These are phyloP conservation scores for Philereme vetulata DNA, from an alignment of 2,888 invertebrate species.

Conservation along the genomic window DNA sequence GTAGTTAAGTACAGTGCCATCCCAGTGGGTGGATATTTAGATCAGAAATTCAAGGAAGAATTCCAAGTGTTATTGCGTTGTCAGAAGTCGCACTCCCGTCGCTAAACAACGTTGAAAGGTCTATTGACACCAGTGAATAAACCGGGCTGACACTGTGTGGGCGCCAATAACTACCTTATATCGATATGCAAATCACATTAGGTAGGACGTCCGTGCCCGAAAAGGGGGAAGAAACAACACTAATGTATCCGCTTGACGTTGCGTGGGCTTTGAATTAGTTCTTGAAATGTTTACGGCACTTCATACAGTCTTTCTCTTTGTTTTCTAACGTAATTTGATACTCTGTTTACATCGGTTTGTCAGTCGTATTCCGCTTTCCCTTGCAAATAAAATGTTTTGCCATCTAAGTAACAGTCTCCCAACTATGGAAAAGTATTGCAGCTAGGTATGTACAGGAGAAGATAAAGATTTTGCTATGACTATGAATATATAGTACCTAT, in stretches of 20 bases:
- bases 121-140: slow-evolving; percentile 36
- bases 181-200: slow-evolving; percentile 69
- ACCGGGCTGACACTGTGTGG: slow-evolving; percentile 54
- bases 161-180: slow-evolving; percentile 56
- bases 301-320: slow-evolving; percentile 35
- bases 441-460: too few relatives aligned
- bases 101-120: slow-evolving; percentile 19
- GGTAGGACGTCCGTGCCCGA: slow-evolving; percentile 76
- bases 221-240: slow-evolving; percentile 76
- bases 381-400: slow-evolving; percentile 6
- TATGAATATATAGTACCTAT: too few relatives aligned
- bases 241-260: slow-evolving; percentile 70
- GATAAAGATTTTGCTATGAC: too few relatives aligned
- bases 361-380: slow-evolving; percentile 14
- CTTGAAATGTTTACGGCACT: slow-evolving; percentile 41
- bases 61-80: slow-evolving; percentile 11
- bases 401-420: background rate
- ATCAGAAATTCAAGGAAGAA: background rate
- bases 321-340: slow-evolving; percentile 30
- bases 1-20: too few relatives aligned
- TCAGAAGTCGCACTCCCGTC: slow-evolving; percentile 14
- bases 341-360: slow-evolving; percentile 17
- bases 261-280: slow-evolving; percentile 62
- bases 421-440: background rate
- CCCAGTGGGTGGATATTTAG: too few relatives aligned